phyloP scores from a whole-genome alignment of 2,888 invertebrate species.

The Nineta flava region DNA sequence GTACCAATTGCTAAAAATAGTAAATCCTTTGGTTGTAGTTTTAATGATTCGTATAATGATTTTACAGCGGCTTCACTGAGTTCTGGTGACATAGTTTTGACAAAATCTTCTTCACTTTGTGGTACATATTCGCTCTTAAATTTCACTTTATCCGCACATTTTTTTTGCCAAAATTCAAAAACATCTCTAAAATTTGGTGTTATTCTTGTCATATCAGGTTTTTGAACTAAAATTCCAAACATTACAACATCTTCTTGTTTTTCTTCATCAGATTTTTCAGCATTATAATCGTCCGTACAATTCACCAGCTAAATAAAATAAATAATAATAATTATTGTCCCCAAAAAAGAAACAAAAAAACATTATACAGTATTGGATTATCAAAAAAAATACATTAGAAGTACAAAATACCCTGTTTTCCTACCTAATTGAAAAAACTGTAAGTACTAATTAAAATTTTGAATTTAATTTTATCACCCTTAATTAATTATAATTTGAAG shows the following conservation, averaged over 20 bases:
- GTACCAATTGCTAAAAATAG: slow-evolving; percentile 38
- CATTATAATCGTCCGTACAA: slow-evolving; percentile 28
- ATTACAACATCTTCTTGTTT: slow-evolving; percentile 30
- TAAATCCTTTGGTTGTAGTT: slow-evolving; percentile 31
- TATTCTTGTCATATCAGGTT: slow-evolving; percentile 12
- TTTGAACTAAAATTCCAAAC: slow-evolving; percentile 41
- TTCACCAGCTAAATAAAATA: slow-evolving; percentile 28
- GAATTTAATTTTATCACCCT: too few relatives aligned
- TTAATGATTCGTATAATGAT: slow-evolving; percentile 22
- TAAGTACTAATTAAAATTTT: too few relatives aligned
- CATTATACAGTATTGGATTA: too few relatives aligned
- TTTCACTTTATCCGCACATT: background rate
- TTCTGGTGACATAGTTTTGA: slow-evolving; percentile 22
- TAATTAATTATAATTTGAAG: too few relatives aligned
- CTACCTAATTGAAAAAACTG: too few relatives aligned
- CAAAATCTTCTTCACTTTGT: slow-evolving; percentile 17
- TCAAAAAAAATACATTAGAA: too few relatives aligned
- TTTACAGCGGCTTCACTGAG: slow-evolving; percentile 26
- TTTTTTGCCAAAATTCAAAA: background rate
- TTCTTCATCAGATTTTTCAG: slow-evolving; percentile 19
- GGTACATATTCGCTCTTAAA: slow-evolving; percentile 15
- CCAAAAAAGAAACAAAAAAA: too few relatives aligned
- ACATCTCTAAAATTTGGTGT: background rate
- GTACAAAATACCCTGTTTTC: too few relatives aligned
- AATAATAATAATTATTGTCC: too few relatives aligned